Evolutionary conservation across 2,888 invertebrate genomes (phyloP).

Genomic region (Caradrina clavipalpis): DNA sequence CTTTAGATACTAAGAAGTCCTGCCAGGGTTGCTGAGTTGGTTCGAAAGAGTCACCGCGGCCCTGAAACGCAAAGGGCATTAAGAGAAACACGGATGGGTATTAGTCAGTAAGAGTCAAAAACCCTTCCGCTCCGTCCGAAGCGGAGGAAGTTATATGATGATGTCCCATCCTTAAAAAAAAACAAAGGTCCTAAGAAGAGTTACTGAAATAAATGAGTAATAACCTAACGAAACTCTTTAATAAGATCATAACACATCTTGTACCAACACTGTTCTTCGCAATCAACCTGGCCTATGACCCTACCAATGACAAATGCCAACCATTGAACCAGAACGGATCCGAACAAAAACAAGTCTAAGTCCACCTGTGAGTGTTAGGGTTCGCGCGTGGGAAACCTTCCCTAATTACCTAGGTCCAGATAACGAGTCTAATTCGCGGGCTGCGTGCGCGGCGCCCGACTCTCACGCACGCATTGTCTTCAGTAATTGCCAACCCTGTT

Average conservation of each 20-base stretch:
- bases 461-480: slow-evolving; percentile 91
- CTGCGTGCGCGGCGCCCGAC: slow-evolving; percentile 87
- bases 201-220: neutral
- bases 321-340: slow-evolving; percentile 45
- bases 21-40: no score
- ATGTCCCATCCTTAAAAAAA: no score
- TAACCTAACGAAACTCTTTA: neutral
- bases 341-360: slow-evolving; percentile 56
- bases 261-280: neutral
- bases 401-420: slow-evolving; percentile 88
- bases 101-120: no score
- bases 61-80: no score
- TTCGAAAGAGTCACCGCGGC: no score
- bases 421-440: slow-evolving; percentile 90
- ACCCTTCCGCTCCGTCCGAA: no score
- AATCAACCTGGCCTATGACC: slow-evolving; percentile 4
- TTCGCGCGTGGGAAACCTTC: slow-evolving; percentile 85
- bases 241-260: neutral
- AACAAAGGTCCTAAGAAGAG: neutral
- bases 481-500: slow-evolving; percentile 90
- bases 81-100: no score
- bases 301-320: slow-evolving; percentile 36
- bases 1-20: no score
- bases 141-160: no score
- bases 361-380: slow-evolving; percentile 75